phyloP scores from a whole-genome alignment of 2,888 invertebrate genomes.

The Encarsia formosa region DNA sequence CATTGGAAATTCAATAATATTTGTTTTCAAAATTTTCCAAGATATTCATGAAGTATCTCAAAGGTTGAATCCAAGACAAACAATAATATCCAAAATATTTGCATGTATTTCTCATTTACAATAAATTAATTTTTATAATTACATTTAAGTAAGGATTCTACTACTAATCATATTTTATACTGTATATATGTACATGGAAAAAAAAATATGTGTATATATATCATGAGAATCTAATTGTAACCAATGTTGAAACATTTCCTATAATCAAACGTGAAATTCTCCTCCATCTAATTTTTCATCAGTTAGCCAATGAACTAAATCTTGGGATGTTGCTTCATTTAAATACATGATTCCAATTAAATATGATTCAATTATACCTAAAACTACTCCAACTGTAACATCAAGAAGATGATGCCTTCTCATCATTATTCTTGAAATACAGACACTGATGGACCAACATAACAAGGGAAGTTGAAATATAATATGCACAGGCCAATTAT shows the following conservation, averaged over 20 bases:
- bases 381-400: constrained; percentile 67
- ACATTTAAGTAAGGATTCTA: too few relatives aligned
- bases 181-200: too few relatives aligned
- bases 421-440: constrained; percentile 74
- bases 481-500: constrained; percentile 60
- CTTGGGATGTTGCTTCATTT: constrained; percentile 59
- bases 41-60: too few relatives aligned
- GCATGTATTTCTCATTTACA: too few relatives aligned
- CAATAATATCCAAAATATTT: too few relatives aligned
- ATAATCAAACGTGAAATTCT: constrained; percentile 62
- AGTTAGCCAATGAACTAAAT: constrained; percentile 60
- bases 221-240: too few relatives aligned
- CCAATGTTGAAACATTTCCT: too few relatives aligned
- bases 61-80: too few relatives aligned
- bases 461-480: constrained; percentile 62
- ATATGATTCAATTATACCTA: constrained; percentile 71
- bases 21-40: too few relatives aligned
- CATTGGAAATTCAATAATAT: too few relatives aligned
- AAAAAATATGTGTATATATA: neutral
- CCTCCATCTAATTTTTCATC: constrained; percentile 68
- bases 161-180: too few relatives aligned
- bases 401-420: constrained; percentile 87
- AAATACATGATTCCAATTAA: constrained; percentile 67
- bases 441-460: constrained; percentile 72
- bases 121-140: too few relatives aligned